Conservation (phyloP, 2,797 vertebrate genomes). For the Pangasius krempfi region DNA sequence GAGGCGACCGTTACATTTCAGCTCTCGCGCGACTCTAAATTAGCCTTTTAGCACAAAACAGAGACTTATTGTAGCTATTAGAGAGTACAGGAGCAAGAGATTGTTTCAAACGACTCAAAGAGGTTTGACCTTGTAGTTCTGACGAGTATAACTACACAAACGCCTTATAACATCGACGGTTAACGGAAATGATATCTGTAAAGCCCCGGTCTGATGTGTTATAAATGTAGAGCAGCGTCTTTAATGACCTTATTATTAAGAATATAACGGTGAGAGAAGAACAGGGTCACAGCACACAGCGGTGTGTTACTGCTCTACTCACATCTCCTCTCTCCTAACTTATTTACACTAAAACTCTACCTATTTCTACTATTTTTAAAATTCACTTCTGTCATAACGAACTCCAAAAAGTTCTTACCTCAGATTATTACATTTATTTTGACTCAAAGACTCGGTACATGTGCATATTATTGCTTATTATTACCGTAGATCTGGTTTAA, state of each 20-base stretch:
- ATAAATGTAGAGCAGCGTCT: not conserved
- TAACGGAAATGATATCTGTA: no score
- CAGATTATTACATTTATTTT: not conserved
- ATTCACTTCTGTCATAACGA: not conserved
- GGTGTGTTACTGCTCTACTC: not conserved
- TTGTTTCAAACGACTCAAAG: not conserved
- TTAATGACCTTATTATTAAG: slow-evolving; percentile 18
- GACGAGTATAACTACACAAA: not conserved
- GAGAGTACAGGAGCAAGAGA: no score
- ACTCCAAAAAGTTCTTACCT: not conserved
- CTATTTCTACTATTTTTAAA: not conserved
- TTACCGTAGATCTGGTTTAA: not conserved
- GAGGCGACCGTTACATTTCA: slow-evolving; percentile 7
- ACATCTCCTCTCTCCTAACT: not conserved
- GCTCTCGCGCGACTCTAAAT: not conserved
- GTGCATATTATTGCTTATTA: not conserved
- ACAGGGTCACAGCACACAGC: slow-evolving; percentile 15
- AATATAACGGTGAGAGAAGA: slow-evolving; percentile 9
- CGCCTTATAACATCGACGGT: not conserved
- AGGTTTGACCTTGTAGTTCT: not conserved
- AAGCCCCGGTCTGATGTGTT: not conserved
- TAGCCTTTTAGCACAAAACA: not conserved
- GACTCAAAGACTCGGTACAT: not conserved
- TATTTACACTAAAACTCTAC: not conserved
- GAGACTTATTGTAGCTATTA: not conserved